Evolutionary conservation across 2,888 invertebrate genomes (phyloP), one percentile per base, ranked within the genome.

Genomic region (Opisthograptis luteolata): DNA sequence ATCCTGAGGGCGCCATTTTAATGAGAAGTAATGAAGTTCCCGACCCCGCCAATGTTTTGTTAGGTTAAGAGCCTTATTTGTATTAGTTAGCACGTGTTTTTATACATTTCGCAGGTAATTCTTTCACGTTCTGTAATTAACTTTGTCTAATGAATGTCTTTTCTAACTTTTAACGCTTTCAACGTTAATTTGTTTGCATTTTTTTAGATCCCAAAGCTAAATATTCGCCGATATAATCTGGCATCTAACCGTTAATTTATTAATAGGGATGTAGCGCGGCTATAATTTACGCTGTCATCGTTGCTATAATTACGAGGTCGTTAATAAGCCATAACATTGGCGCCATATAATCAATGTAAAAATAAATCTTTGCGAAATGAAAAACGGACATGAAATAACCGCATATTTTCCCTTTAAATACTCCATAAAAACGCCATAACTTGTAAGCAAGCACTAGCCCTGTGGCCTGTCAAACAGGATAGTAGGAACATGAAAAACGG

Each of bases 21-120:
- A 90, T 87, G 84, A 87, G 79, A 81, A 88, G 69, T 86, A 87
- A 90, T 89, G 87, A 87, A 84, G 82, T 83, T 73, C 62, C 74
- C 77, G 73, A 73, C 82, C 82, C 72, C 70, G 71, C 70, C 66
- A 63, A 73, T 82, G 81, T 85, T 87, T 84, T 84, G 80, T 83
- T 82, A 84, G 79, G 83, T 76, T 81, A 80, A 85, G 81, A 82
- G 76, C 71, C 79, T 78, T 87, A 87, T 88, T 88, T 88, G 76
- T 89, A 81, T 86, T 83, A 86, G 82, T 86, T 87, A 84, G 76
- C 63, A 74, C 76, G 74, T 83, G 81, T 81, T 85, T 84, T 81
- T 77, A 71, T 77, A 72, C 66, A 65, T 60, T 60, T 54, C 40
- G 47, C 49, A 47, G 58, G 61, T 60, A 60, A 57, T 46, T 60